Base-by-base conservation (phyloP, 2,113 vertebrate genomes). In the Alligator mississippiensis region DNA sequence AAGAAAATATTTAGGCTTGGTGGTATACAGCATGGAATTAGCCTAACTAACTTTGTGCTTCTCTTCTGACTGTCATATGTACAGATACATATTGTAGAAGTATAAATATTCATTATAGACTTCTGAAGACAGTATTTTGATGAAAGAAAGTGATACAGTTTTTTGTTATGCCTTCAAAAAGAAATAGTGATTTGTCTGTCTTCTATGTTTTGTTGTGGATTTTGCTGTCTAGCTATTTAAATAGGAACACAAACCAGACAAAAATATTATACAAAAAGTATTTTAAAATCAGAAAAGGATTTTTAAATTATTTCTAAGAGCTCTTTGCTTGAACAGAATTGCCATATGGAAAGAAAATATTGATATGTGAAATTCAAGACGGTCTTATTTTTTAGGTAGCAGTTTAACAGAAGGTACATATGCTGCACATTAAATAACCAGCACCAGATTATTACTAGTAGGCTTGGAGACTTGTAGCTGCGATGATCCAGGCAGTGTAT, bases 181-280 rank as follows among this genome's bases (percentile, higher is more conserved):
- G 7, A 77, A 86, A 85, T 0, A 0, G 0, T 38, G 17, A 47
- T 87, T 80, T 17, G 0, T 22, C 24, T 68, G 59, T 61, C 28
- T 61, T 61, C 25, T 0, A 9, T 68, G 5, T 76, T 78, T 19
- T 88, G 4, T 2, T 78, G 66, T 68, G 81, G 47, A 47, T 76
- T 63, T 80, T 63, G 0, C 27, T 18, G 28, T 30, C 30, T 15
- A 68, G 11, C 66, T 68, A 30, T 30, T 68, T 68, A 68, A 68
- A 68, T 18, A n/a, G 30, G 64, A 68, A 30, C 64, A 66, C 16
- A 68, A 68, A 68, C 30, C 28, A 68, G 66, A 30, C 27, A 70
- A 16, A 64, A 64, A 66, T 66, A 28, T 66, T 28, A n/a, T 15
- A 28, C 63, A 66, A 66, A 17, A 66, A n/a, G 7, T 8, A 28